Conservation (phyloP, 2,113 vertebrate species). For the Rhombomys opimus region DNA sequence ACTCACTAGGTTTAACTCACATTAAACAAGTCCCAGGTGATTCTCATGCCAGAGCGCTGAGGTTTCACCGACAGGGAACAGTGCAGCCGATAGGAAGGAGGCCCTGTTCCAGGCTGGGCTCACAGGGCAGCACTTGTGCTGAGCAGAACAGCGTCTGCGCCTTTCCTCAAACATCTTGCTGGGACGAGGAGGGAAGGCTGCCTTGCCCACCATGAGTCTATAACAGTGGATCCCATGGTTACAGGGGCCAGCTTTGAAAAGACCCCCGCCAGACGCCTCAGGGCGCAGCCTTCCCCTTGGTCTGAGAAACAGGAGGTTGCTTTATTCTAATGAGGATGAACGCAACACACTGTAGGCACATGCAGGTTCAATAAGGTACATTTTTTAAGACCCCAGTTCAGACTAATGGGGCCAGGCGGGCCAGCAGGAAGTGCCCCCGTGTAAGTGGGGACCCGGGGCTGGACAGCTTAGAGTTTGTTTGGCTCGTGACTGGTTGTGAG, state of each 20-base stretch:
- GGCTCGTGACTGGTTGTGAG: neutral
- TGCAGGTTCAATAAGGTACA: neutral
- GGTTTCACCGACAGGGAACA: constrained; percentile 47
- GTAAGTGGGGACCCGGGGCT: neutral
- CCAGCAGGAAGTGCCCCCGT: neutral
- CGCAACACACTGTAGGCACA: neutral
- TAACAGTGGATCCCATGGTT: constrained; percentile 51
- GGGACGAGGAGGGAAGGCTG: constrained; percentile 42
- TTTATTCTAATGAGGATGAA: constrained; percentile 38
- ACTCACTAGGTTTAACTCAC: neutral
- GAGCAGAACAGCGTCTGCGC: neutral
- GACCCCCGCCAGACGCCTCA: neutral
- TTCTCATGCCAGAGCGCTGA: constrained; percentile 38
- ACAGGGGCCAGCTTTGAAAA: constrained; percentile 52
- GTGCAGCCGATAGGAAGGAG: neutral
- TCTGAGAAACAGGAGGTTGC: neutral
- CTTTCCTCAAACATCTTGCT: neutral
- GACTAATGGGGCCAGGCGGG: neutral
- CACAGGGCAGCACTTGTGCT: neutral
- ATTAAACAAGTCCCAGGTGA: constrained; percentile 30
- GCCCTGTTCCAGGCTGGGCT: neutral
- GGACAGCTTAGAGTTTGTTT: neutral
- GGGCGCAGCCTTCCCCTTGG: neutral
- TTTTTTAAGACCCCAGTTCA: neutral
- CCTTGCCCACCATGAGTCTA: constrained; percentile 49